Evolutionary conservation across 1,140 invertebrate species (phyloP), one percentile per base, ranked within the genome.

Genomic region (Venustaconcha ellipsiformis): DNA sequence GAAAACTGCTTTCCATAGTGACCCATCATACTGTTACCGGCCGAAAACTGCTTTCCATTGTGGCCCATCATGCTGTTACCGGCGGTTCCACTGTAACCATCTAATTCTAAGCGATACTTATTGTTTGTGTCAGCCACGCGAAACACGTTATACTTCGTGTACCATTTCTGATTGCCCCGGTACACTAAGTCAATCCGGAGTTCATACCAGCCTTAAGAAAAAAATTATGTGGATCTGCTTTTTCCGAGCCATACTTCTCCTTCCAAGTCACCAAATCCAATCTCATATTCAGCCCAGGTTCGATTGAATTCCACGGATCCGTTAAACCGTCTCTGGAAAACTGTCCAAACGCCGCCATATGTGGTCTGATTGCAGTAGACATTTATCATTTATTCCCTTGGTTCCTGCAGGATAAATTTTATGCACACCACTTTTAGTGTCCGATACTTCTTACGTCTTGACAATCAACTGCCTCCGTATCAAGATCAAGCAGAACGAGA

Each of bases 251-350:
- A 91, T 78, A 84, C 88, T 70, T 90, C 88, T 0, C 91, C 91
- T 2, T 90, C 92, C 79, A 95, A 94, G 88, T 97, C 94, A 4
- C 96, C 96, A 87, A 98, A 98, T 14, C 96, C 96, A 82, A 96
- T 95, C 87, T 97, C 96, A 88, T 98, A 98, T 82, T 97, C 95
- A 18, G 93, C 92, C 96, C 96, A 98, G 86, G 96, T 95, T 14
- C 95, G 91, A 87, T 96, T 96, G 91, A 98, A 98, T 86, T 95
- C 97, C 3, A 86, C 81, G 1, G 75, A 93, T 13, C 95, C 95
- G 82, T 96, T 94, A 79, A 92, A 92, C 14, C 96, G 92, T n/a
- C 94, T 92, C 81, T 96, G 95, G 14, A 97, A 68, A 13, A 73
- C 72, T n/a, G 30, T 58, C 72, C 72, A 73, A 3, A 65, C 72